Conservation (phyloP, 2,888 invertebrate genomes). For the Notodonta dromedarius region DNA sequence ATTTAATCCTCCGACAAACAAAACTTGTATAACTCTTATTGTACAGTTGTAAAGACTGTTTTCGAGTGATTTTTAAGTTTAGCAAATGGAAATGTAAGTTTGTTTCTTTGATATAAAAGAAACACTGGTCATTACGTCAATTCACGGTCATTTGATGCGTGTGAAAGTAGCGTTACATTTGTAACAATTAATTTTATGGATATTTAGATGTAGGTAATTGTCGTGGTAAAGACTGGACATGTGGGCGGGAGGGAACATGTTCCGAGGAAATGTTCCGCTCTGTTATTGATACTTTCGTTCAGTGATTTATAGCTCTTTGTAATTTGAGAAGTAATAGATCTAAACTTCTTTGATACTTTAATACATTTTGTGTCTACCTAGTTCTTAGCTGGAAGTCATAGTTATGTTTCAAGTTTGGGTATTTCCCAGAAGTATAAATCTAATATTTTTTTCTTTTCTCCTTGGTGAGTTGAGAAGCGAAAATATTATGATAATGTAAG, state of each 20-base stretch:
- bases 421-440: no score
- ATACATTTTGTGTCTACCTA: no score
- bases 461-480: no score
- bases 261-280: slow-evolving; percentile 27
- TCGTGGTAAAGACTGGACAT: slow-evolving; percentile 70
- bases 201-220: slow-evolving; percentile 66
- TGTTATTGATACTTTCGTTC: slow-evolving; percentile 8
- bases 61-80: slow-evolving; percentile 16
- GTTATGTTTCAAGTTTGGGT: no score
- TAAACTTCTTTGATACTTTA: no score
- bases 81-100: slow-evolving; percentile 8
- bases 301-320: not conserved
- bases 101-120: slow-evolving; percentile 48
- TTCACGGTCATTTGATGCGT: slow-evolving; percentile 65
- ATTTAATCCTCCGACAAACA: slow-evolving; percentile 13
- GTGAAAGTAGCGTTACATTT: slow-evolving; percentile 62
- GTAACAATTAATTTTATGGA: slow-evolving; percentile 78
- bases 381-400: no score
- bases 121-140: slow-evolving; percentile 63
- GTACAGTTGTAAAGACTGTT: slow-evolving; percentile 16
- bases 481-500: no score
- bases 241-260: slow-evolving; percentile 52
- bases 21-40: slow-evolving; percentile 16
- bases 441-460: no score
- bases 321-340: not conserved